Base-by-base conservation (phyloP, 2,113 vertebrate genomes). In the Pachyramphus minor region DNA sequence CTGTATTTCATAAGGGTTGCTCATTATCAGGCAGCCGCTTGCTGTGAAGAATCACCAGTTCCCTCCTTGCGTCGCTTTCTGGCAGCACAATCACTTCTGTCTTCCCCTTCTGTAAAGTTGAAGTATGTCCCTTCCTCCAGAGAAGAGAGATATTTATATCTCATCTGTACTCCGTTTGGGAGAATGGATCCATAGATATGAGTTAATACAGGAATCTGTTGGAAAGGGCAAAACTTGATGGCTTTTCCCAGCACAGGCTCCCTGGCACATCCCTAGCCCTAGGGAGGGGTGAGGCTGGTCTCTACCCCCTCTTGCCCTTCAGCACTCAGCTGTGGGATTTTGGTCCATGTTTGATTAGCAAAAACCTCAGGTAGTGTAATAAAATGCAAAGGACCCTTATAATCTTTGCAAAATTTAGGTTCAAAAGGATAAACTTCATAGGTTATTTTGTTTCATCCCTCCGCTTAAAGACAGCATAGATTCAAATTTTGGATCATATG, bases 1-100 rank as follows among this genome's bases (percentile, higher is more conserved):
- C 25, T 41, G 24, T 41, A 8, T 49, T 81, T 72, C 20, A 4
- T 39, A 31, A 63, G 19, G 20, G 12, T 25, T 4, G 4, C 27
- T 59, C 12, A 0, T 21, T 44, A 17, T 22, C 35, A 25, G 8
- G 1, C 30, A 42, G 28, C 22, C 1, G 3, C 72, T 63, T 73
- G 30, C 23, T 14, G 18, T 60, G 47, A 72, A 24, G 28, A 0
- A 1, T 50, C 21, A 23, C 3, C 4, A 2, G 4, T 49, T 31
- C 4, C 23, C 39, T 8, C 7, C 0, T 24, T 8, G 16, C 58
- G 62, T 67, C 52, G n/a, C 19, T 39, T 50, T 20, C 33, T 56
- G 25, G 0, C 7, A 37, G 33, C 25, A 76, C 47, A 72, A 56
- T 56, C 0, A 0, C 35, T 90, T 62, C 50, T 66, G 31, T 35